Evolutionary conservation across 2,888 invertebrate species (phyloP).

Genomic region (Mycalesis mineus): DNA sequence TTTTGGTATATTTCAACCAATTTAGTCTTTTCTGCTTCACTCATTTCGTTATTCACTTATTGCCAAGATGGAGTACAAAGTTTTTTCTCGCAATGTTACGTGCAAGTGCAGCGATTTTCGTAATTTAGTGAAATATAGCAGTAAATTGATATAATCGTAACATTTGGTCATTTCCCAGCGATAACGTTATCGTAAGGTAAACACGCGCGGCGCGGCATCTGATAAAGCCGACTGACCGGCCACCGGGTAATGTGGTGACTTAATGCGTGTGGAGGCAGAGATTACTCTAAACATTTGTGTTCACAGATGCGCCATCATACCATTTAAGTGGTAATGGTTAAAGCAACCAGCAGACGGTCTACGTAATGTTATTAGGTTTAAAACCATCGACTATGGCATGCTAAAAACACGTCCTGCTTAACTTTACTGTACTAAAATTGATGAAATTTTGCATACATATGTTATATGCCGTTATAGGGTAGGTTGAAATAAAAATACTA

Average conservation of each 20-base stretch:
- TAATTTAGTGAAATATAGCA: neutral
- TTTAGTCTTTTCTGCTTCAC: conserved; percentile 47
- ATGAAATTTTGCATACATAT: no score
- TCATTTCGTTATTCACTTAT: conserved; percentile 40
- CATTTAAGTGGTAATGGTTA: no score
- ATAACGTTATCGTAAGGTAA: conserved; percentile 42
- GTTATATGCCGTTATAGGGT: no score
- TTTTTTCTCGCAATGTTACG: neutral
- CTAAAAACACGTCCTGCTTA: no score
- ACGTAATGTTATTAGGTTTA: no score
- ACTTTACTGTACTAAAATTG: no score
- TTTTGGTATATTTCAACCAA: conserved; percentile 21
- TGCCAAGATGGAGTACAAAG: no score
- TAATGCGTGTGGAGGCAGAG: conserved; percentile 51
- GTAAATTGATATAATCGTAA: conserved; percentile 24
- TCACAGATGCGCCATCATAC: neutral
- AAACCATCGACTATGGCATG: no score
- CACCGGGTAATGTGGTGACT: conserved; percentile 46
- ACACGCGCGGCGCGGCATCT: conserved; percentile 33
- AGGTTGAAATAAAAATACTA: no score
- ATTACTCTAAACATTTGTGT: conserved; percentile 31
- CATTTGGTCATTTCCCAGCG: conserved; percentile 38
- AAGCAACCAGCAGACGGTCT: no score
- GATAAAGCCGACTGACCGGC: conserved; percentile 40
- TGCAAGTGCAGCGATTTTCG: neutral